A percentile compares a stretch with the other conserved stretches of the same genome.
Evolutionary conservation across 1,140 invertebrate genomes (phyloP).

Genomic region (Rhagoletis pomonella): DNA sequence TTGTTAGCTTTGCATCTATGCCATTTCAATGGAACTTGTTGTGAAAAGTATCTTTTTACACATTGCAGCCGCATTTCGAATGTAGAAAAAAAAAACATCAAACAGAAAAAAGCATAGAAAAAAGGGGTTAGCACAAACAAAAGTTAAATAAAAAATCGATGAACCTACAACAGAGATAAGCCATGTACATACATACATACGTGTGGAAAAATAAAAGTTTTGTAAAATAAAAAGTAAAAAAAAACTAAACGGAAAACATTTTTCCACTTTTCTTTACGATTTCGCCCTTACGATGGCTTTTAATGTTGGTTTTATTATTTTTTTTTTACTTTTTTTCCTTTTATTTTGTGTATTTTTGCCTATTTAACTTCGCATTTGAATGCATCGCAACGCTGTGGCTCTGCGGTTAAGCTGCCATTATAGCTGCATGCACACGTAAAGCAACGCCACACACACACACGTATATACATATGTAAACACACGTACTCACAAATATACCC

Average conservation of each 20-base stretch:
- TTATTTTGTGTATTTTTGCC: background rate
- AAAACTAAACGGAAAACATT: background rate
- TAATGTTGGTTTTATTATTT: background rate
- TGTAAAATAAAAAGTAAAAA: background rate
- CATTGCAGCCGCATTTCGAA: background rate
- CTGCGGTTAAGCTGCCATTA: slow-evolving; percentile 52
- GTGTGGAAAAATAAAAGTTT: background rate
- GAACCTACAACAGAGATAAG: background rate
- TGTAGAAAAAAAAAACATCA: background rate
- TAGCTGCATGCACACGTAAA: slow-evolving; percentile 18
- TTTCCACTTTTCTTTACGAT: background rate
- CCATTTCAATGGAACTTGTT: background rate
- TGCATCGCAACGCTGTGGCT: slow-evolving; percentile 38
- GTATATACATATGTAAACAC: background rate
- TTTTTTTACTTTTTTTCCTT: background rate
- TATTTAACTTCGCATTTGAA: slow-evolving; percentile 47
- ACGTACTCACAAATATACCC: background rate
- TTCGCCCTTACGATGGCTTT: background rate
- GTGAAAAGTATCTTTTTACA: slow-evolving; percentile 32
- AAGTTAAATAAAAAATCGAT: slow-evolving; percentile 15
- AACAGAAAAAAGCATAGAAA: background rate
- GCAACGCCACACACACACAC: background rate
- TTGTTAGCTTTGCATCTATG: background rate
- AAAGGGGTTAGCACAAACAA: background rate
- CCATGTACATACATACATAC: background rate